Evolutionary conservation across 2,113 vertebrate species (phyloP).

Genomic region (Pontoporia blainvillei): DNA sequence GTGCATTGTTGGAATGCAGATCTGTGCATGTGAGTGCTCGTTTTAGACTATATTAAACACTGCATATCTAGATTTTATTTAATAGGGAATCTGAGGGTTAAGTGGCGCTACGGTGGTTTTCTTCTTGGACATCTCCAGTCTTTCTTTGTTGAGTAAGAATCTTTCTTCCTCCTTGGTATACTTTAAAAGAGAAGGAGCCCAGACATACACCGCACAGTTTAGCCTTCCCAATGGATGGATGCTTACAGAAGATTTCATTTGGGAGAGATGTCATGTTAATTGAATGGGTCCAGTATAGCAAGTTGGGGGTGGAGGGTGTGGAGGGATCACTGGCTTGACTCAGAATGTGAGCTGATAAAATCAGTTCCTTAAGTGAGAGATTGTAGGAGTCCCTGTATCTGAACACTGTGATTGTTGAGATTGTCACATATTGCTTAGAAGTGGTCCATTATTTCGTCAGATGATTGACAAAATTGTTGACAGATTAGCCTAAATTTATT

Average conservation of each 20-base stretch:
- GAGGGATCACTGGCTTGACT: background rate
- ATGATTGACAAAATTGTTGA: slow-evolving; percentile 67
- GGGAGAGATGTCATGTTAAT: slow-evolving; percentile 45
- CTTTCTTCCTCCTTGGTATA: slow-evolving; percentile 62
- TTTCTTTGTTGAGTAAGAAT: slow-evolving; percentile 73
- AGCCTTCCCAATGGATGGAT: background rate
- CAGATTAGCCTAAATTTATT: slow-evolving; percentile 62
- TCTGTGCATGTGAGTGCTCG: background rate
- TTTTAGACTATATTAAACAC: slow-evolving; percentile 17
- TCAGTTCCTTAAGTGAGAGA: slow-evolving; percentile 36
- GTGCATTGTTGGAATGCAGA: slow-evolving; percentile 19
- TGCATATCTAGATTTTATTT: slow-evolving; percentile 61
- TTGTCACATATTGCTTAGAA: slow-evolving; percentile 59
- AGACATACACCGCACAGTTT: slow-evolving; percentile 14
- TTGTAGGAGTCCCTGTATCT: background rate
- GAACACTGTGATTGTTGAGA: slow-evolving; percentile 41
- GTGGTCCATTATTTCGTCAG: slow-evolving; percentile 64
- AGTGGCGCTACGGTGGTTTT: background rate
- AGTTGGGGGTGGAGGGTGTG: too few relatives aligned
- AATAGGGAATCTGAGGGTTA: background rate
- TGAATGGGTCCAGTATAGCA: background rate
- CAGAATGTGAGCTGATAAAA: slow-evolving; percentile 51
- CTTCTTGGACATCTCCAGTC: slow-evolving; percentile 65
- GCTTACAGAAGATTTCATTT: slow-evolving; percentile 54
- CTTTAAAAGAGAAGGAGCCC: slow-evolving; percentile 39